Conservation (phyloP, 2,888 invertebrate genomes). For the Mythimna impura region DNA sequence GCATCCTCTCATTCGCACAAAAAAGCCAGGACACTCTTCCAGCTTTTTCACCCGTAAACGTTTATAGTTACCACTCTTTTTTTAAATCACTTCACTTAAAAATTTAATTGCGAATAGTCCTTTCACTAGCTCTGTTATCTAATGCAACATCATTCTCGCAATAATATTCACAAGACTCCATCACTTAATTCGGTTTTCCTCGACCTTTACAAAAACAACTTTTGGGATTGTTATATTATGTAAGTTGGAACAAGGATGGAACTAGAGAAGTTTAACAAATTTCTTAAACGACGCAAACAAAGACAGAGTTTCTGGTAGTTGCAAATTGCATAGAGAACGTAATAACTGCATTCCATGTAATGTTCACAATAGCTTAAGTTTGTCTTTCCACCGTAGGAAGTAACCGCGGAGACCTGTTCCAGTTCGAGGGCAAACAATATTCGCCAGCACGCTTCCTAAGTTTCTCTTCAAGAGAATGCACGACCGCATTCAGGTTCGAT, state of each 20-base stretch:
- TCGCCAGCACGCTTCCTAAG: slow-evolving; percentile 64
- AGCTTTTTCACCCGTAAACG: slow-evolving; percentile 58
- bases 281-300: slow-evolving; percentile 62
- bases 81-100: slow-evolving; percentile 59
- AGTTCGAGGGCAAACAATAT: slow-evolving; percentile 72
- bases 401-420: slow-evolving; percentile 68
- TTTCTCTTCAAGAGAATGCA: slow-evolving; percentile 66
- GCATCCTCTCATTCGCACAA: slow-evolving; percentile 85
- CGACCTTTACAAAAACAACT: slow-evolving; percentile 74
- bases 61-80: slow-evolving; percentile 53
- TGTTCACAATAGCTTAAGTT: slow-evolving; percentile 78
- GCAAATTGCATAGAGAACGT: slow-evolving; percentile 69
- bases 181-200: slow-evolving; percentile 70
- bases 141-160: slow-evolving; percentile 51
- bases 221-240: slow-evolving; percentile 38
- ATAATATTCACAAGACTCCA: slow-evolving; percentile 76
- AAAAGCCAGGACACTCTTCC: slow-evolving; percentile 64
- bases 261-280: slow-evolving; percentile 42
- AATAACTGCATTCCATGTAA: slow-evolving; percentile 72
- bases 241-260: slow-evolving; percentile 19
- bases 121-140: slow-evolving; percentile 66
- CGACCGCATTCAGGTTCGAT: slow-evolving; percentile 69
- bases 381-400: slow-evolving; percentile 70
- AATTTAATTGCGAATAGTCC: slow-evolving; percentile 66
- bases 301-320: slow-evolving; percentile 61